Conservation (phyloP, 2,797 vertebrate genomes). For the Pristis pectinata region DNA sequence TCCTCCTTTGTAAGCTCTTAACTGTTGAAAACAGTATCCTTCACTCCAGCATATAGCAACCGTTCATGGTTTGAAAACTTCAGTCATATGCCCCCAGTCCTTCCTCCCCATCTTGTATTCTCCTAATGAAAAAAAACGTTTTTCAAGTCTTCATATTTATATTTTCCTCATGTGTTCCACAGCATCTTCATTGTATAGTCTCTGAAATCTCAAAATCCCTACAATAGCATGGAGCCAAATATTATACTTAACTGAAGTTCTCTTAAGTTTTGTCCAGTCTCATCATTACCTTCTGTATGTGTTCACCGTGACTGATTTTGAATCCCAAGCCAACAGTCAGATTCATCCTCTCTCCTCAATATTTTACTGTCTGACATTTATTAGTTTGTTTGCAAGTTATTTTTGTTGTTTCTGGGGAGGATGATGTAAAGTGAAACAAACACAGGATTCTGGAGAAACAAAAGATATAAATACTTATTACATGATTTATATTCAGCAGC, state of each 20-base stretch:
- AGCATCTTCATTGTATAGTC: neutral
- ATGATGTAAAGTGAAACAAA: neutral
- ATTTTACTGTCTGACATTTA: neutral
- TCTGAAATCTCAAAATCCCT: neutral
- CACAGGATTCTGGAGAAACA: neutral
- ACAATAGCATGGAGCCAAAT: neutral
- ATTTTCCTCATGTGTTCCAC: neutral
- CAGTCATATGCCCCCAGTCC: neutral
- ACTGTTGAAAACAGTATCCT: neutral
- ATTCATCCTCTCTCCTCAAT: neutral
- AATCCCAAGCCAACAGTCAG: neutral
- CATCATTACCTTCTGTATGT: neutral
- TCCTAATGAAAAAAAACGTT: neutral
- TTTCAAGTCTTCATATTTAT: neutral
- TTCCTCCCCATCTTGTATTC: neutral
- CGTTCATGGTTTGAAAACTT: neutral
- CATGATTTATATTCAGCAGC: neutral
- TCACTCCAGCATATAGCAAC: neutral
- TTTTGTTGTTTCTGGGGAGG: neutral
- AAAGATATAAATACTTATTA: neutral
- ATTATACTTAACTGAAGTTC: neutral
- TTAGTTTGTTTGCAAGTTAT: neutral
- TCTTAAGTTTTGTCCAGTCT: neutral
- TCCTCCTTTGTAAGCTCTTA: neutral
- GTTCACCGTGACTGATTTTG: neutral